Evolutionary conservation across 2,888 invertebrate species (phyloP).

Genomic region (Imbricaverruca yamaguchii): DNA sequence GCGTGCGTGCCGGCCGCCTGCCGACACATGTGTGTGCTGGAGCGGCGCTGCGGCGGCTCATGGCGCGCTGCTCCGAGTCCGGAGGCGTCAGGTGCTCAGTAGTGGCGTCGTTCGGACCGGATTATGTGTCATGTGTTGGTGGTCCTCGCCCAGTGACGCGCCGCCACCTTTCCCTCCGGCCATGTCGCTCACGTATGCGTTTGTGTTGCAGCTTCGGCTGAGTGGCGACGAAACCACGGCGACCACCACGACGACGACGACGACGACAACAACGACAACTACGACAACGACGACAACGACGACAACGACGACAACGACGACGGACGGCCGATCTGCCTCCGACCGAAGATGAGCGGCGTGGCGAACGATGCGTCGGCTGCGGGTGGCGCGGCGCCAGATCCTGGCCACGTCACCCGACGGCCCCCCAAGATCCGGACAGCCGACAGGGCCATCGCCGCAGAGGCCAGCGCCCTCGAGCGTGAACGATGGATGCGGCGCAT

Average conservation of each 20-base stretch:
- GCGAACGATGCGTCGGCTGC: neutral
- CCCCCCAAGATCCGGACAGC: neutral
- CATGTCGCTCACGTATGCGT: neutral
- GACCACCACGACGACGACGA: neutral
- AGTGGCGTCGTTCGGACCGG: neutral
- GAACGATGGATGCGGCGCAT: conserved; percentile 9
- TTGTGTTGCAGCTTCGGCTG: neutral
- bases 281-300: neutral
- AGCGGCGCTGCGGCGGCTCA: neutral
- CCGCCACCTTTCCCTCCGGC: too few species aligned
- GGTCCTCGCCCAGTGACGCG: too few species aligned
- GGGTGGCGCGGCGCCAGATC: neutral
- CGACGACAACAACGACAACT: too few species aligned
- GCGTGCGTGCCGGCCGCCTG: neutral
- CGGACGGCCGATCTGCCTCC: neutral
- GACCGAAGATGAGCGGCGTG: conserved; percentile 2
- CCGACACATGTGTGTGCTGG: neutral
- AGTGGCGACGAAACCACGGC: neutral
- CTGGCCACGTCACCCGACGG: neutral
- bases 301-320: neutral
- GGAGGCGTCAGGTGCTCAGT: neutral
- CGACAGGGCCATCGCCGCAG: neutral
- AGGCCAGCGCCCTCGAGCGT: neutral
- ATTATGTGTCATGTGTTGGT: neutral
- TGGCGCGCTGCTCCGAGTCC: neutral